phyloP scores from a whole-genome alignment of 2,888 invertebrate genomes.

The Melipona bicolor region DNA sequence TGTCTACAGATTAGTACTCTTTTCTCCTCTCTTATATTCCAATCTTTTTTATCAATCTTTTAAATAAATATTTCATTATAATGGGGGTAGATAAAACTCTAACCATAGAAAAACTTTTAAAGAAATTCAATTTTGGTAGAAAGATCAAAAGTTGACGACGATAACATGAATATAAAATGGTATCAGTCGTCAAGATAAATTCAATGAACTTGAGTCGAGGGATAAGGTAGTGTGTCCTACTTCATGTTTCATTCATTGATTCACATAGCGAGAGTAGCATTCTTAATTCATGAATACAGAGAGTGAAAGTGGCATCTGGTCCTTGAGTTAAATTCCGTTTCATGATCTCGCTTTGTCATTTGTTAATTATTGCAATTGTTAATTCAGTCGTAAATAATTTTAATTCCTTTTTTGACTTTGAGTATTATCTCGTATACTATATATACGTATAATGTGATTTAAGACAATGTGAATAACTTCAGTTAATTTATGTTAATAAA shows the following conservation, averaged over 20 bases:
- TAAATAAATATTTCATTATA: not conserved
- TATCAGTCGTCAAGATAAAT: not conserved
- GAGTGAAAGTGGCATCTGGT: conserved; percentile 8
- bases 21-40: not conserved
- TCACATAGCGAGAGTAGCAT: conserved; percentile 11
- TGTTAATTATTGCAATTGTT: not conserved
- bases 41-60: not conserved
- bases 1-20: not conserved
- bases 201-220: conserved; percentile 9
- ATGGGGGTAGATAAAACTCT: not conserved
- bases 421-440: not conserved
- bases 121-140: not conserved
- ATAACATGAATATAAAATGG: not conserved
- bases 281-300: conserved; percentile 28
- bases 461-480: not conserved
- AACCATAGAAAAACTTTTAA: not conserved
- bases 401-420: not conserved
- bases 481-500: not conserved
- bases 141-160: not conserved
- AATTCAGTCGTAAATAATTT: not conserved
- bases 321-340: conserved; percentile 34
- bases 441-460: not conserved
- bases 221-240: not conserved
- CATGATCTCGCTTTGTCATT: not conserved
- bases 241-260: conserved; percentile 61